phyloP scores from a whole-genome alignment of 2,797 vertebrate genomes.

The Sebastes iracundus region DNA sequence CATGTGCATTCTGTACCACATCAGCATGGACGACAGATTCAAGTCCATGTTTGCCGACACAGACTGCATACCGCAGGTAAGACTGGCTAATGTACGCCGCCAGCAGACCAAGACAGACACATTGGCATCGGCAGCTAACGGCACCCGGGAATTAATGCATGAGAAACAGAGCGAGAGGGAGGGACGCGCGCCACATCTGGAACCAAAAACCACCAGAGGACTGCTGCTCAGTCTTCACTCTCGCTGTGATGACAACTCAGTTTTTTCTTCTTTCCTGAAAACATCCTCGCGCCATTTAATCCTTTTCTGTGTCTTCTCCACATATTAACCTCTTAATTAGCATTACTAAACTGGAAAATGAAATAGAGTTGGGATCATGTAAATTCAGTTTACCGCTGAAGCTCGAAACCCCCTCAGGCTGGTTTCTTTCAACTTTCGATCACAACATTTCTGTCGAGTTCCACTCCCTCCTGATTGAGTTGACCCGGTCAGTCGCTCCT shows the following conservation, averaged over 20 bases:
- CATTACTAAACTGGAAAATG: neutral
- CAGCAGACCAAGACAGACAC: conserved; percentile 43
- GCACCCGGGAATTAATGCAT: conserved; percentile 41
- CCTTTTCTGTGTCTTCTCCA: neutral
- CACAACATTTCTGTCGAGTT: neutral
- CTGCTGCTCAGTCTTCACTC: conserved; percentile 46
- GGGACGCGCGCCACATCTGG: conserved; percentile 50
- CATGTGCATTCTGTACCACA: conserved; percentile 94
- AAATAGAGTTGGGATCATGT: neutral
- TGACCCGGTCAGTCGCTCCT: conserved; percentile 49
- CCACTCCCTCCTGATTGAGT: conserved; percentile 23
- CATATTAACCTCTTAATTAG: neutral
- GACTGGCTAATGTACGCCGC: conserved; percentile 66
- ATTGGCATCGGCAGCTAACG: conserved; percentile 50
- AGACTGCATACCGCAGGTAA: conserved; percentile 94
- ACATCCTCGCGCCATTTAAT: neutral
- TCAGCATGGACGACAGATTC: conserved; percentile 93
- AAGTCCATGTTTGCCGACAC: conserved; percentile 95
- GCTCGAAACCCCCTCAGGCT: neutral
- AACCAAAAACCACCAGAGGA: conserved; percentile 28
- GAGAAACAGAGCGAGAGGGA: conserved; percentile 4
- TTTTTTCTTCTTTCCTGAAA: conserved; percentile 22
- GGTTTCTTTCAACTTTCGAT: conserved; percentile 10
- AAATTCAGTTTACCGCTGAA: neutral
- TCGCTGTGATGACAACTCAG: conserved; percentile 21